Evolutionary conservation across 2,888 invertebrate species (phyloP), one percentile per base, ranked within the genome.

Genomic region (Rhagium mordax): DNA sequence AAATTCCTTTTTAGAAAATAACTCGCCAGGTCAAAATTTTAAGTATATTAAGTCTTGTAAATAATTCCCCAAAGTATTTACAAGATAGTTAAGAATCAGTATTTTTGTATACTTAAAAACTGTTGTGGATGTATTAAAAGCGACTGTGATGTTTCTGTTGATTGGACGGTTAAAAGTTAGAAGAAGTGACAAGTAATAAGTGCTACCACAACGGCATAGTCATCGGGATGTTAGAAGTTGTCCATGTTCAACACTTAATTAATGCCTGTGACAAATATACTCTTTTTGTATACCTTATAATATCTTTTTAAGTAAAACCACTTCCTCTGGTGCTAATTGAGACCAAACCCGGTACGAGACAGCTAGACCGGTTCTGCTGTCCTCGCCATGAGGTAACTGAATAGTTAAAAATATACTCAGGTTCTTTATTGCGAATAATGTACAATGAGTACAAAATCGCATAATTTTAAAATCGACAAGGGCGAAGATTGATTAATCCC

Each of bases 91-190:
- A 18, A 16, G 10, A 57, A 61, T 47, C 61, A 61, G 61, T 61
- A 61, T 61, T 61, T 61, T 61, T 47, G 13, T 61, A 47, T 20
- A 61, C 47, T 61, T 61, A 57, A 57, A 49, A 55, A n/a, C n/a
- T 57, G 29, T 29, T 57, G 24, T 20, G 20, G 20, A 24, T 48
- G 47, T 61, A 16, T 61, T 61, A 48, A 13, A 47, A 61, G 33
- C 20, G 21, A 61, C 61, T 61, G 61, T 61, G 61, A 61, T 61
- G 41, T n/a, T 60, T 60, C 18, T 18, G 16, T 60, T 16, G 59
- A 60, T 18, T 13, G 41, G 41, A 4, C n/a, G 3, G 41, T 4
- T n/a, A n/a, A 41, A 41, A n/a, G n/a, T 41, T n/a, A 41, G 4
- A 13, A 24, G 24, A 41, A 33, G 33, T 41, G n/a, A 41, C 10